Evolutionary conservation across 1,140 invertebrate species (phyloP).

Genomic region (Drosophila setifemur): DNA sequence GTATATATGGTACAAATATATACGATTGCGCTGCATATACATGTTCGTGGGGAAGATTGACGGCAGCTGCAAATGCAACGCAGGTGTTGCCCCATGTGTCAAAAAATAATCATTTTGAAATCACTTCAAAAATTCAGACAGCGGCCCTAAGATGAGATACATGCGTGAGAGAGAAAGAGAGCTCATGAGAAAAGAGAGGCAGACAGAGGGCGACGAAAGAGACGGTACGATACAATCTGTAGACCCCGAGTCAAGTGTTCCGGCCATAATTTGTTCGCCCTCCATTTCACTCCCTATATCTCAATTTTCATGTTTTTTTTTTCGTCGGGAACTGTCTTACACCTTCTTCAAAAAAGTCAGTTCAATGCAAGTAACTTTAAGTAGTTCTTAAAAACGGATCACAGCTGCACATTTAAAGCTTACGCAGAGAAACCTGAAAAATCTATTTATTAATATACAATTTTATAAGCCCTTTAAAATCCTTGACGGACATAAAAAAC

Average conservation of each 20-base stretch:
- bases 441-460: no score
- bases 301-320: slow-evolving; percentile 13
- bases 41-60: not conserved
- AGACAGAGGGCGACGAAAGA: not conserved
- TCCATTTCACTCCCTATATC: not conserved
- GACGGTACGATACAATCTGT: not conserved
- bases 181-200: not conserved
- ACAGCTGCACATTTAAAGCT: slow-evolving; percentile 43
- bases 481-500: no score
- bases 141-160: slow-evolving; percentile 54
- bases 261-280: slow-evolving; percentile 5
- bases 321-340: slow-evolving; percentile 47
- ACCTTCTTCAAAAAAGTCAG: slow-evolving; percentile 66
- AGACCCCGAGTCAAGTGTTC: slow-evolving; percentile 48
- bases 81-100: slow-evolving; percentile 77
- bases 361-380: slow-evolving; percentile 56
- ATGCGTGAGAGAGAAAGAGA: no score
- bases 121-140: slow-evolving; percentile 60
- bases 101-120: slow-evolving; percentile 79
- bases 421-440: slow-evolving; percentile 31
- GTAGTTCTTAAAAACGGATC: slow-evolving; percentile 34
- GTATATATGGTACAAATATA: no score
- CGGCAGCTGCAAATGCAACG: slow-evolving; percentile 70
- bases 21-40: not conserved
- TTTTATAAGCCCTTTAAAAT: no score